A percentile compares a stretch with the other conserved stretches of the same genome.
These are phyloP conservation scores for Macrophya alboannulata DNA, from an alignment of 2,888 invertebrate genomes.

Conservation along the genomic window DNA sequence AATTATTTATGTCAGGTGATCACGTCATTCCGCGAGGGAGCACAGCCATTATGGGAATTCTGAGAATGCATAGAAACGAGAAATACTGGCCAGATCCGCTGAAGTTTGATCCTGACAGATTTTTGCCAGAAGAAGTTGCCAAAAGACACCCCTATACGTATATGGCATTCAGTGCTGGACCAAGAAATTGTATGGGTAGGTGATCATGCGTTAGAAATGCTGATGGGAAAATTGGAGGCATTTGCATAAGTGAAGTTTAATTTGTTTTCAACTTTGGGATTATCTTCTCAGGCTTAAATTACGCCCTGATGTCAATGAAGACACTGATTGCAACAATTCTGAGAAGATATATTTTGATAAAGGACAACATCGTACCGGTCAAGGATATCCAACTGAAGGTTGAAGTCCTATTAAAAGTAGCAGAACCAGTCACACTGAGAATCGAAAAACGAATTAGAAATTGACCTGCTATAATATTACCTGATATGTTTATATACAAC, in stretches of 20 bases:
- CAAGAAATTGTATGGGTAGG: conserved; percentile 69
- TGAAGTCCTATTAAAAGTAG: not conserved
- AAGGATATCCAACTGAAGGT: not conserved
- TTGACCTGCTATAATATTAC: too few species aligned
- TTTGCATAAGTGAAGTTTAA: not conserved
- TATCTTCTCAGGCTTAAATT: not conserved
- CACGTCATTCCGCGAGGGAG: conserved; percentile 64
- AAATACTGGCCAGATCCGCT: conserved; percentile 68
- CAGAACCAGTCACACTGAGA: not conserved
- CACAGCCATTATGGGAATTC: conserved; percentile 61
- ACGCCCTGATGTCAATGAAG: conserved; percentile 18
- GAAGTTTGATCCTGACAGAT: conserved; percentile 70
- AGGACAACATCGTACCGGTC: not conserved
- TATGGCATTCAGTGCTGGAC: conserved; percentile 69
- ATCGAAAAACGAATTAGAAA: not conserved
- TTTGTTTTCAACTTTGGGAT: too few species aligned
- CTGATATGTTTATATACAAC: too few species aligned
- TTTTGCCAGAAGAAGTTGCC: conserved; percentile 67
- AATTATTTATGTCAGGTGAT: conserved; percentile 73
- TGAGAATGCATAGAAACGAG: conserved; percentile 64
- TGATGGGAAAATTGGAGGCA: conserved; percentile 13
- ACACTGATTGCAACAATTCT: not conserved
- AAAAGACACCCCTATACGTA: conserved; percentile 67
- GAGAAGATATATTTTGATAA: not conserved
- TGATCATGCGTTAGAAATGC: not conserved